Evolutionary conservation across 2,888 invertebrate genomes (phyloP).

Genomic region (Orthosia gothica): DNA sequence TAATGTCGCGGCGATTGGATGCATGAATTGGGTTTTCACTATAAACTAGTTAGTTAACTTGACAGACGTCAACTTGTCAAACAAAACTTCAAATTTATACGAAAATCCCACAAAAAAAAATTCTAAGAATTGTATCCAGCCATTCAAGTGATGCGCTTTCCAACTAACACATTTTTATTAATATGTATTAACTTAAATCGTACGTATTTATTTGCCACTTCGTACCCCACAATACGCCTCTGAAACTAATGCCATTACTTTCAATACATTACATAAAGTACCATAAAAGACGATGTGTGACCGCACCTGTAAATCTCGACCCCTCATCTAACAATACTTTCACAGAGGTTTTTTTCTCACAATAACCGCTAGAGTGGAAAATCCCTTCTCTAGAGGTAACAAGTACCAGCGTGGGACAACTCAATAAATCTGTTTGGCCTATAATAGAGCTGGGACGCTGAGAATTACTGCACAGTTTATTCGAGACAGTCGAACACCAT

Average conservation of each 20-base stretch:
- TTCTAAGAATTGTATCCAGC: too few species aligned
- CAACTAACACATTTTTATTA: neutral
- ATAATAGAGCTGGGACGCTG: slow-evolving; percentile 53
- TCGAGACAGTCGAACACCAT: neutral
- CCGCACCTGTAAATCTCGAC: slow-evolving; percentile 60
- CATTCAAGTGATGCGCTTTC: too few species aligned
- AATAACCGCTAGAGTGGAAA: slow-evolving; percentile 65
- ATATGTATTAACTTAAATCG: neutral
- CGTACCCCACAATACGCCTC: neutral
- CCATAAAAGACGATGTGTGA: slow-evolving; percentile 53
- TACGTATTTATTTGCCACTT: neutral
- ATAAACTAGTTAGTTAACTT: too few species aligned
- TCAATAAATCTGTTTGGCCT: slow-evolving; percentile 69
- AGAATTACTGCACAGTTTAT: slow-evolving; percentile 4
- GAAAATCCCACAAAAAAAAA: too few species aligned
- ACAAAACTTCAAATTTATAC: too few species aligned
- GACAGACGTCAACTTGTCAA: too few species aligned
- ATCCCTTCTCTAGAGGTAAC: slow-evolving; percentile 66
- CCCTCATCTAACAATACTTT: slow-evolving; percentile 65
- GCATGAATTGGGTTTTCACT: too few species aligned
- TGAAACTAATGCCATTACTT: slow-evolving; percentile 40
- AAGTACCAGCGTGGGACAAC: slow-evolving; percentile 66
- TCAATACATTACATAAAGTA: slow-evolving; percentile 61
- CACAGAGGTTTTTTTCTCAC: slow-evolving; percentile 65
- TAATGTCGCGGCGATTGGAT: too few species aligned